Percentiles rank a stretch among this genome's conserved stretches.
These are phyloP conservation scores for Acleris cristana DNA, from an alignment of 2,888 invertebrate species.

Conservation along the genomic window DNA sequence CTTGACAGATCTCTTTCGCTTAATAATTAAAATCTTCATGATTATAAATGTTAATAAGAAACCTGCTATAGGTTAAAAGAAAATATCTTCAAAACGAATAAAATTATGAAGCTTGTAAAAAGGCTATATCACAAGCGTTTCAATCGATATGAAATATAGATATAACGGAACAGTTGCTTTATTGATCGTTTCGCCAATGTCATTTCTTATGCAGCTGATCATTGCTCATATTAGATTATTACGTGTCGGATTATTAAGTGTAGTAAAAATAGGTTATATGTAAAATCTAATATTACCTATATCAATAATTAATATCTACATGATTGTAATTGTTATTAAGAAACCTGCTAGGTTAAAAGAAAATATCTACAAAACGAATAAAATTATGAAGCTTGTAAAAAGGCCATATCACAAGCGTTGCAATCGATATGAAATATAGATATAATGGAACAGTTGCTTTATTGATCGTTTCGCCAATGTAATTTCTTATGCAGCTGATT, in stretches of 20 bases:
- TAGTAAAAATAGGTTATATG: no score
- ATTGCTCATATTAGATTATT: conserved; percentile 34
- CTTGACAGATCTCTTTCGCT: no score
- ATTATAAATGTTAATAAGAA: no score
- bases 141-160: conserved; percentile 13
- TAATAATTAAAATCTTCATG: no score
- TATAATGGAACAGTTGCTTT: conserved; percentile 18
- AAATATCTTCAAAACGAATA: not conserved
- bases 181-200: conserved; percentile 26
- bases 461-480: conserved; percentile 26
- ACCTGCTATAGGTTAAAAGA: not conserved
- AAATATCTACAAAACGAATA: not conserved
- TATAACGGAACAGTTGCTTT: conserved; percentile 18
- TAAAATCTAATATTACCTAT: no score
- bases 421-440: conserved; percentile 13
- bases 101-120: not conserved
- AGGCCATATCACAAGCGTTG: not conserved
- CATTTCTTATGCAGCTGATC: conserved; percentile 31
- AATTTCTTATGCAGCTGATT: conserved; percentile 31
- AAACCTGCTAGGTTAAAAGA: not conserved
- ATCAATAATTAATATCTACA: no score
- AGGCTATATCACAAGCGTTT: not conserved
- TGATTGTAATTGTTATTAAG: no score
- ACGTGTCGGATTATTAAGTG: conserved; percentile 30
- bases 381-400: not conserved